A percentile compares a stretch with the other conserved stretches of the same genome.
Conservation (phyloP, 2,888 invertebrate species). For the Tenthredo notha region DNA sequence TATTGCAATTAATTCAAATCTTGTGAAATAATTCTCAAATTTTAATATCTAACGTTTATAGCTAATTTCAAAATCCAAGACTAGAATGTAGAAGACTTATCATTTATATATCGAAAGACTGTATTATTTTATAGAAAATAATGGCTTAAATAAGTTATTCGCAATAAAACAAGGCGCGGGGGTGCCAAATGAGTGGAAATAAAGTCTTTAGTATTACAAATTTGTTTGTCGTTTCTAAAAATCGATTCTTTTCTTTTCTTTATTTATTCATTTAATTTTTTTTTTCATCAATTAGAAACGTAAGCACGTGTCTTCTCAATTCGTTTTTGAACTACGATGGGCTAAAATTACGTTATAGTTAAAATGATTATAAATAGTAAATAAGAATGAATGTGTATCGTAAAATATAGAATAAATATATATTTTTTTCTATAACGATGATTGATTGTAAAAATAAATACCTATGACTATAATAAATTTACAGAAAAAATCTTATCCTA, state of each 20-base stretch:
- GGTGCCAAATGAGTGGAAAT: neutral
- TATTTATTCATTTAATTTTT: no score
- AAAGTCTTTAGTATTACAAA: neutral
- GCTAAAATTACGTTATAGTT: neutral
- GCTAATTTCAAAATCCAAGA: neutral
- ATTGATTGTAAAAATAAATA: conserved; percentile 35
- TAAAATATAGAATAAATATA: conserved; percentile 22
- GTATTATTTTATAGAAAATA: neutral
- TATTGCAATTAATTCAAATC: neutral
- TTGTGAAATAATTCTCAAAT: neutral
- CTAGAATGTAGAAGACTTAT: neutral
- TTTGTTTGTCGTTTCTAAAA: neutral
- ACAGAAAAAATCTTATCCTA: neutral
- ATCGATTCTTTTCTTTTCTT: neutral
- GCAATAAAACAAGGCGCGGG: neutral
- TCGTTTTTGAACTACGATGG: neutral
- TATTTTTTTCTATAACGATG: conserved; percentile 23
- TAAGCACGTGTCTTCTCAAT: neutral
- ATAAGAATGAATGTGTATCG: conserved; percentile 1
- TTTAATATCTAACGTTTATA: neutral
- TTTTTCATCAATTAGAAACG: neutral
- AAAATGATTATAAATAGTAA: neutral
- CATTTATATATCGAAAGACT: neutral
- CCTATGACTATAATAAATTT: neutral
- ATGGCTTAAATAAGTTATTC: neutral